Evolutionary conservation across 2,888 invertebrate genomes (phyloP).

Genomic region (Platycnemis pennipes): DNA sequence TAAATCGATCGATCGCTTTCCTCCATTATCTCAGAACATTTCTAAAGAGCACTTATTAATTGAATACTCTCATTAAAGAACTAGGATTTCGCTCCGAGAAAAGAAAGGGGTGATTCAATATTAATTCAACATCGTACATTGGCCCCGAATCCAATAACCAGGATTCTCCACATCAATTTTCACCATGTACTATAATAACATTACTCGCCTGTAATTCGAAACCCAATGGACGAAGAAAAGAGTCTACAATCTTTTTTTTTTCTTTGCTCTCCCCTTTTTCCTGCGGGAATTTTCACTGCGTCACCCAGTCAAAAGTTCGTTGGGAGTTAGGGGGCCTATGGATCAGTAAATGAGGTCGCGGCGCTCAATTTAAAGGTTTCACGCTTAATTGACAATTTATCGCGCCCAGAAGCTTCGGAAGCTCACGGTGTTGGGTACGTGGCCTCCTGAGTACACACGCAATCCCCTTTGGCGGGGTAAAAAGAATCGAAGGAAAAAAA

Average conservation of each 20-base stretch:
- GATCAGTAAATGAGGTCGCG: neutral
- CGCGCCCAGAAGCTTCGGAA: neutral
- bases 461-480: neutral
- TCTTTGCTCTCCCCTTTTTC: neutral
- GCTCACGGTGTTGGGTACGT: neutral
- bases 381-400: constrained; percentile 8
- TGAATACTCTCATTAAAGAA: too few relatives aligned
- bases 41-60: too few relatives aligned
- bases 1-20: too few relatives aligned
- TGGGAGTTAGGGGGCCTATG: neutral
- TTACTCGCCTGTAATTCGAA: neutral
- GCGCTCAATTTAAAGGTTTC: neutral
- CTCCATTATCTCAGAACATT: too few relatives aligned
- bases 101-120: too few relatives aligned
- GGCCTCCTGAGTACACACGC: neutral
- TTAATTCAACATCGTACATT: too few relatives aligned
- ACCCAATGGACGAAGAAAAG: neutral
- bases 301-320: neutral
- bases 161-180: neutral
- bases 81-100: too few relatives aligned
- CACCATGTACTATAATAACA: neutral
- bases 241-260: neutral
- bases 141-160: neutral
- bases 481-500: neutral
- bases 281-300: neutral